Evolutionary conservation across 2,113 vertebrate genomes (phyloP).

Genomic region (Tetrao urogallus): DNA sequence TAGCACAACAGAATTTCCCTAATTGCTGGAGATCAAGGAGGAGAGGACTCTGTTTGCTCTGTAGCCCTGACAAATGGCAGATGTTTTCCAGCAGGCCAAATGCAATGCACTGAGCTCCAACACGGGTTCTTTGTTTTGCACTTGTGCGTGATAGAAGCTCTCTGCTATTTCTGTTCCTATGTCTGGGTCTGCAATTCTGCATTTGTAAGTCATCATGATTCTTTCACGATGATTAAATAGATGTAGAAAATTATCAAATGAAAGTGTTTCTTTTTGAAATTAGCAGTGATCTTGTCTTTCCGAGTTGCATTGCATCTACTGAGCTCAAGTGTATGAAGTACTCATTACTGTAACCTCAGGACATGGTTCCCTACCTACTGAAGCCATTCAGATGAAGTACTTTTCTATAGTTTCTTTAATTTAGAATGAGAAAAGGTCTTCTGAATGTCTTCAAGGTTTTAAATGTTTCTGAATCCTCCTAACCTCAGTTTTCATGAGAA

Average conservation of each 20-base stretch:
- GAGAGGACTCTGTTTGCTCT: slow-evolving; percentile 39
- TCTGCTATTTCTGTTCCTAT: background rate
- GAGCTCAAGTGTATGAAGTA: background rate
- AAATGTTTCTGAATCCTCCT: background rate
- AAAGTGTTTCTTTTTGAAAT: background rate
- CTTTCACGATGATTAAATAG: background rate
- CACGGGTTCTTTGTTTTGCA: background rate
- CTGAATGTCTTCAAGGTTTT: background rate
- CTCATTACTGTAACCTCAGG: background rate
- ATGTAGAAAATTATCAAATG: background rate
- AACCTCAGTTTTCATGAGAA: fast-evolving
- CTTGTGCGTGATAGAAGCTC: background rate
- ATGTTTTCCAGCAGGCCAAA: slow-evolving; percentile 64
- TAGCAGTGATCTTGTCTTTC: background rate
- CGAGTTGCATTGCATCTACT: background rate
- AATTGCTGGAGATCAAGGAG: slow-evolving; percentile 59
- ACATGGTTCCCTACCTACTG: background rate
- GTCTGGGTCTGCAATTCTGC: background rate
- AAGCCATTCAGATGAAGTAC: background rate
- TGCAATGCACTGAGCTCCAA: background rate
- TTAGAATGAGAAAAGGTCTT: background rate
- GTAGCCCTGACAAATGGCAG: slow-evolving; percentile 45
- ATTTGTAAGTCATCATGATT: background rate
- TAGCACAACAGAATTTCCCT: slow-evolving; percentile 62
- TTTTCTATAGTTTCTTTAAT: background rate